Base-by-base conservation (phyloP, 2,888 invertebrate species). In the Amphipyra berbera region DNA sequence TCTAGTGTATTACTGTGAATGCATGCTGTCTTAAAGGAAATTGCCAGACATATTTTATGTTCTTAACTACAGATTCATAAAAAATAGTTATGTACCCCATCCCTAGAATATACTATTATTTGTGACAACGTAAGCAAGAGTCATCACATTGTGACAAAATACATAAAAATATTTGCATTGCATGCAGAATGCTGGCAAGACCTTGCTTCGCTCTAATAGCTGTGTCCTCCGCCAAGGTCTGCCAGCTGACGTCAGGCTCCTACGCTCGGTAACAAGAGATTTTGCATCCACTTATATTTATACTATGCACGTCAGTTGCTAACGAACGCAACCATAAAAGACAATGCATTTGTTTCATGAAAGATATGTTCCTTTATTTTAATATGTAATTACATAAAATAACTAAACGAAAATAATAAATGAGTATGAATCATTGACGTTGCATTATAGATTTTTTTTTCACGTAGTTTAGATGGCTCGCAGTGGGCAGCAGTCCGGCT, bases 181-280 rank as follows among this genome's bases (percentile, higher is more conserved):
- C 85, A 89, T 86, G 87, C 90, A 90, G 86, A 90, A 88, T 88
- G 85, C 85, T 87, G 79, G 83, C 87, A 88, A 92, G 90, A 88
- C 90, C 91, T 90, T 85, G 91, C 87, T 82, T 87, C 88, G 90
- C 87, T 92, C 89, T 92, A 92, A 91, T 91, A 92, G 90, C 85
- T 86, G 85, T 89, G 92, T 91, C 92, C 92, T 91, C 88, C 87
- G 74, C 83, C 93, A 92, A 94, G 93, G 94, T 89, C 88, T 91
- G 82, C 86, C 81, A 84, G 85, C 79, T 92, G 92, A 92, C 92
- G 92, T 92, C 90, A 92, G 69, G 71, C 86, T 86, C 83, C 87
- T 89, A 88, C 89, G 87, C 88, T 85, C 82, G 84, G 89, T 87
- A 89, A 89, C 89, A 86, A 88, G 86, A 90, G 88, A 89, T 89